A percentile compares a stretch with the other conserved stretches of the same genome.
phyloP scores from a whole-genome alignment of 2,797 vertebrate species.

The Cirrhinus molitorella region DNA sequence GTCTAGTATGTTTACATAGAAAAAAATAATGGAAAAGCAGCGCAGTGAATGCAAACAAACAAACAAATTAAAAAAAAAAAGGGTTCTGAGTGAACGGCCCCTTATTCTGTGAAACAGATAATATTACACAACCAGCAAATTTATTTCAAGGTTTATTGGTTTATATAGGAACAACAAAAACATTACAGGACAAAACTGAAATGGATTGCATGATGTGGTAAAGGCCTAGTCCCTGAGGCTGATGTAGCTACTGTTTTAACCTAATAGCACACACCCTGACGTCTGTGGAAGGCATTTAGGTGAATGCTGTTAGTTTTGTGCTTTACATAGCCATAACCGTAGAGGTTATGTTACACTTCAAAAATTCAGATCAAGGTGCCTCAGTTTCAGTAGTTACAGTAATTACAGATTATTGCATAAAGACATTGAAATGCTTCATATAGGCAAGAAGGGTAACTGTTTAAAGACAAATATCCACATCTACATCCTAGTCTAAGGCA shows the following conservation, averaged over 20 bases:
- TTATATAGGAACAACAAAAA: conserved; percentile 54
- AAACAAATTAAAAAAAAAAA: no score
- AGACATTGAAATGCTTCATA: conserved; percentile 32
- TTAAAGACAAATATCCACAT: conserved; percentile 47
- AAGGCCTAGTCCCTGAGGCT: conserved; percentile 69
- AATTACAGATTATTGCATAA: conserved; percentile 37
- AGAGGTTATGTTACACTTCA: conserved; percentile 30
- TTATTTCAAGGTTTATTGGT: conserved; percentile 56
- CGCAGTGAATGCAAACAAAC: no score
- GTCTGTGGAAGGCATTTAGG: conserved; percentile 69
- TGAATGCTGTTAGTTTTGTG: conserved; percentile 59
- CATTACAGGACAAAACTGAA: conserved; percentile 52
- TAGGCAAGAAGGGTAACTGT: conserved; percentile 30
- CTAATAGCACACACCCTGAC: conserved; percentile 46
- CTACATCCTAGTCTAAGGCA: conserved; percentile 45
- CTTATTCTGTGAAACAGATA: not conserved
- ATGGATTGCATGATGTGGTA: conserved; percentile 48
- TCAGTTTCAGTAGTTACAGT: conserved; percentile 47
- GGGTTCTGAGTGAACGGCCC: not conserved
- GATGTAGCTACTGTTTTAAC: conserved; percentile 53
- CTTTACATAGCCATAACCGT: conserved; percentile 47
- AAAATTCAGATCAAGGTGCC: conserved; percentile 51
- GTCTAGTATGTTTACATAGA: not conserved
- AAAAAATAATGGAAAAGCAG: not conserved
- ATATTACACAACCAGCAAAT: not conserved